Conservation (phyloP, 2,113 vertebrate species). For the Promerops cafer region DNA sequence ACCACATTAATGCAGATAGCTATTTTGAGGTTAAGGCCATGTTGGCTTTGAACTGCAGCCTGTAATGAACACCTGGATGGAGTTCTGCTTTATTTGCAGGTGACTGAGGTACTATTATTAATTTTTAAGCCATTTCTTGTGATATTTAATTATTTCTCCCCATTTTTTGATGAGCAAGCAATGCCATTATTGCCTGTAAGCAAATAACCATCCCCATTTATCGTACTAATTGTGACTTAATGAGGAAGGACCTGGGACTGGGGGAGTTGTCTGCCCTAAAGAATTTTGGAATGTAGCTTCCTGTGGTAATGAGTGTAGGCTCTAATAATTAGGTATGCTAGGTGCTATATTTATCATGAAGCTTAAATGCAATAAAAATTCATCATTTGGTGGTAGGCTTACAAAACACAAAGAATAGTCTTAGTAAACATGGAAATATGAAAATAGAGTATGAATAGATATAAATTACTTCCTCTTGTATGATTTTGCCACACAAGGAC, state of each 20-base stretch:
- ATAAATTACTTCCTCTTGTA: background rate
- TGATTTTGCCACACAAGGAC: background rate
- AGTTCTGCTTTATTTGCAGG: slow-evolving; percentile 20
- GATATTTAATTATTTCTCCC: slow-evolving; percentile 39
- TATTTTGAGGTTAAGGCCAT: background rate
- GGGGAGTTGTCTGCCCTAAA: slow-evolving; percentile 57
- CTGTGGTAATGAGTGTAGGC: slow-evolving; percentile 57
- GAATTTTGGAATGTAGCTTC: slow-evolving; percentile 56
- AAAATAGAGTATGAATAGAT: background rate
- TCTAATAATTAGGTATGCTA: slow-evolving; percentile 62
- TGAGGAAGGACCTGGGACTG: slow-evolving; percentile 65
- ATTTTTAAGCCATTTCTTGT: slow-evolving; percentile 54
- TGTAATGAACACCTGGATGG: background rate
- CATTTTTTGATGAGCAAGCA: slow-evolving; percentile 63
- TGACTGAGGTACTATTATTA: background rate
- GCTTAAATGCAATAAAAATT: slow-evolving; percentile 47
- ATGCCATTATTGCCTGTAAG: slow-evolving; percentile 57
- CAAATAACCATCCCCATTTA: slow-evolving; percentile 65
- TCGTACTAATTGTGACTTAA: slow-evolving; percentile 77
- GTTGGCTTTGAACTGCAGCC: background rate
- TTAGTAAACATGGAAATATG: background rate
- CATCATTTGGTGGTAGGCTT: background rate
- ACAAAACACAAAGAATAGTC: background rate
- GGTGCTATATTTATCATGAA: slow-evolving; percentile 56
- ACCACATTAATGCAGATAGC: background rate